These are phyloP conservation scores for Acanthosepion pharaonis DNA, from an alignment of 2,888 invertebrate species.

Conservation along the genomic window DNA sequence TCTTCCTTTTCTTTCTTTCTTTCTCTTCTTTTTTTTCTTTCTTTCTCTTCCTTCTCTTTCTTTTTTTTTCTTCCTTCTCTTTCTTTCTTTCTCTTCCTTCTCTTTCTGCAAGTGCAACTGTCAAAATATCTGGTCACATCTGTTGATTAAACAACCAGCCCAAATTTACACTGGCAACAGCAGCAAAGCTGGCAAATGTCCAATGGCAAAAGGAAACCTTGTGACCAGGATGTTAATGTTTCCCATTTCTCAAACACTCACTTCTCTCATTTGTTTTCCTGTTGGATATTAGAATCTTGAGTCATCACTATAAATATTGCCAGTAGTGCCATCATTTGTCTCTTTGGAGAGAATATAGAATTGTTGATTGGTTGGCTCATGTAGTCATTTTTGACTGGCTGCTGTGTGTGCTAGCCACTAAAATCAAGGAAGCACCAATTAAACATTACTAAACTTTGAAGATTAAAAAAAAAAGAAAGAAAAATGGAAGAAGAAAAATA, in stretches of 20 bases:
- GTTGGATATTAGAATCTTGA: constrained; percentile 17
- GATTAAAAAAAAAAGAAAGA: not conserved
- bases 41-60: too few relatives aligned
- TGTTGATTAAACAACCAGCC: not conserved
- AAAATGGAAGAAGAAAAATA: not conserved
- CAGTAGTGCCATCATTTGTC: constrained; percentile 33
- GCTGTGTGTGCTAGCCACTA: constrained; percentile 33
- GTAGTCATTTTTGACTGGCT: constrained; percentile 6
- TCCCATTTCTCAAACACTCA: not conserved
- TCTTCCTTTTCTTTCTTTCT: too few relatives aligned
- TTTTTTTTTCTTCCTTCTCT: too few relatives aligned
- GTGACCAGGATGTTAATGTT: not conserved
- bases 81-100: not conserved
- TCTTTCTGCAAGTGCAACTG: not conserved
- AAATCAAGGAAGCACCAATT: constrained; percentile 33
- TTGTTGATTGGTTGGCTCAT: not conserved
- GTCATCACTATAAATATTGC: not conserved
- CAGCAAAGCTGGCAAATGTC: not conserved
- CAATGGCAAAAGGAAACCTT: not conserved
- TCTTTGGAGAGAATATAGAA: not conserved
- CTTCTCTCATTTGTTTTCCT: not conserved
- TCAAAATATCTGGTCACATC: not conserved
- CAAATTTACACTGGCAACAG: not conserved
- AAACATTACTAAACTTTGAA: not conserved
- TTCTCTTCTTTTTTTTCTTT: too few relatives aligned